Evolutionary conservation across 2,888 invertebrate genomes (phyloP), one percentile per base, ranked within the genome.

Genomic region (Machimus atricapillus): DNA sequence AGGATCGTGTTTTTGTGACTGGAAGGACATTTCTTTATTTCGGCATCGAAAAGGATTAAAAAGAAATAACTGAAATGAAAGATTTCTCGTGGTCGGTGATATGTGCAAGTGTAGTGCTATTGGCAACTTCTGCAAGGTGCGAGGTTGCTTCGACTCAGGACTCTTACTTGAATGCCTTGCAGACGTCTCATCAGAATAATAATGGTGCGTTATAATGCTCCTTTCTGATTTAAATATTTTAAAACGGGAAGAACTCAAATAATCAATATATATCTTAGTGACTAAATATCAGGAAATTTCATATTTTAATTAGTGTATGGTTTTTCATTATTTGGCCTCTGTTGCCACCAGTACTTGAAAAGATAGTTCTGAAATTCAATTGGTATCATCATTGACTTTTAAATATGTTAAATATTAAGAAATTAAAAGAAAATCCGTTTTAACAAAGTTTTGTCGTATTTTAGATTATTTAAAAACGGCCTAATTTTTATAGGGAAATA

Each of bases 111-210:
- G 58, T 58, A 31, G 27, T 82, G 34, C 14, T 88, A 16, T 31
- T 27, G 16, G 23, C 52, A 4, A 37, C 40, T 23, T 46, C 16
- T 16, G 85, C 77, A 12, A 23, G n/a, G 9, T 76, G 87, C 86
- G 88, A 88, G n/a, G 87, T 87, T 52, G 58, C 79, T 31, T n/a
- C 76, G 87, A 66, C 88, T 86, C 88, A 91, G 89, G 91, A 91
- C 89, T 90, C 91, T 7, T 91, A 91, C 88, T 88, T 91, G 86
- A 90, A 91, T 87, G 91, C 91, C 6, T 86, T 91, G 23, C 90
- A 91, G 87, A 91, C 88, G 81, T 90, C 91, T 2, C 91, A 91
- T 86, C 89, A 90, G 88, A 89, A 89, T 14, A 90, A 43, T 81
- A 86, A 73, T 87, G 88, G 88, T 88, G 58, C 73, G 87, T 88